These are phyloP conservation scores for Pelmatolapia mariae DNA, from an alignment of 2,113 vertebrate genomes.

Conservation along the genomic window DNA sequence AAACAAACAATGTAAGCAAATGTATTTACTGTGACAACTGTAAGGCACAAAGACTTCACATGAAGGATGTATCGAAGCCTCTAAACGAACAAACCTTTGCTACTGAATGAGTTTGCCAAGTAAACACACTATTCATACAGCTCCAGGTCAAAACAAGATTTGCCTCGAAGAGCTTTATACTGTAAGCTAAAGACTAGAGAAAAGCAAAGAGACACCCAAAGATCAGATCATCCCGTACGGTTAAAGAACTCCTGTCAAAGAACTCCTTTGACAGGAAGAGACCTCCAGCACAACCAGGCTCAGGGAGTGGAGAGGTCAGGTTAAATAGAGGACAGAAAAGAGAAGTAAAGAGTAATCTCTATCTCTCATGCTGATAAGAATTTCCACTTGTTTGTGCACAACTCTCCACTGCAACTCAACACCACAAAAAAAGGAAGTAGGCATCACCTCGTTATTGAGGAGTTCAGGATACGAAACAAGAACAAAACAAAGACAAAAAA, in stretches of 20 bases:
- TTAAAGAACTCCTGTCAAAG: background rate
- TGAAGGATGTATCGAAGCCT: background rate
- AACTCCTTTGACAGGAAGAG: background rate
- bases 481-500: background rate
- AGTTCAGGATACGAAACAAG: rapidly evolving
- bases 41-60: background rate
- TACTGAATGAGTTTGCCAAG: background rate
- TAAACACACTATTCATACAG: background rate
- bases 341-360: too few relatives aligned
- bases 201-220: background rate
- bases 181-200: background rate
- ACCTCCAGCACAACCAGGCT: background rate
- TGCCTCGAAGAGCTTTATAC: background rate
- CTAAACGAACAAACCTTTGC: background rate
- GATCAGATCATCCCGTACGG: rapidly evolving
- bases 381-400: background rate
- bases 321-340: background rate
- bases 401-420: background rate
- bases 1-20: background rate
- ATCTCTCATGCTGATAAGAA: background rate
- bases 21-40: background rate
- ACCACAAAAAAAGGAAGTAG: background rate
- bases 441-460: background rate
- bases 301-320: background rate
- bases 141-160: background rate